phyloP scores from a whole-genome alignment of 2,888 invertebrate genomes.

The Limnephilus marmoratus region DNA sequence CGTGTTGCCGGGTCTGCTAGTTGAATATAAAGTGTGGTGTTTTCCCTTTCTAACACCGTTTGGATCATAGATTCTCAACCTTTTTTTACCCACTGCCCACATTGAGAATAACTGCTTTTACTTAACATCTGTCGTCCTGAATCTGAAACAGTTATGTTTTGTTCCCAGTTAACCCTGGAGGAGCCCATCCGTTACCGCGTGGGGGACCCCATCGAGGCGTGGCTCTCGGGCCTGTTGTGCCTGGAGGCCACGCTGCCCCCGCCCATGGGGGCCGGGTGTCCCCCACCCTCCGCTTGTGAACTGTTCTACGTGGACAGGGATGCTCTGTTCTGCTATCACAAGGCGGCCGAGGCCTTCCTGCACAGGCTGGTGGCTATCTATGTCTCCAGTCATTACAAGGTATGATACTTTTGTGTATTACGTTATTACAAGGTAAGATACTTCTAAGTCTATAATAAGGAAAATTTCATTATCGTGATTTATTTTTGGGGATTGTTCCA shows the following conservation, averaged over 20 bases:
- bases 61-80: too few species aligned
- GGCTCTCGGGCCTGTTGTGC: conserved; percentile 95
- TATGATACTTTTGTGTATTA: conserved; percentile 67
- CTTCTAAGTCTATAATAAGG: too few species aligned
- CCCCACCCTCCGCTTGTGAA: conserved; percentile 92
- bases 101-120: too few species aligned
- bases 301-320: conserved; percentile 93
- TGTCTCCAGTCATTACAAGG: conserved; percentile 98
- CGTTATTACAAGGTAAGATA: not conserved
- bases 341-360: conserved; percentile 93
- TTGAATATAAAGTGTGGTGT: too few species aligned
- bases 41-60: too few species aligned
- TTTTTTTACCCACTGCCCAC: too few species aligned
- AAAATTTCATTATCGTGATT: too few species aligned
- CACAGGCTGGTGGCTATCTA: conserved; percentile 95
- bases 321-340: conserved; percentile 97
- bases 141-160: too few species aligned
- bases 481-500: too few species aligned
- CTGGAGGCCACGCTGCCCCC: conserved; percentile 88
- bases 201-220: conserved; percentile 91
- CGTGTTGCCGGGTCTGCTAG: too few species aligned
- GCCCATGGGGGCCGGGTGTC: conserved; percentile 86
- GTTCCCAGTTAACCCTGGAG: conserved; percentile 84
- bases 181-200: conserved; percentile 96
- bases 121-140: too few species aligned